These are phyloP conservation scores for Glossophaga mutica DNA, from an alignment of 2,797 vertebrate species.

Conservation along the genomic window DNA sequence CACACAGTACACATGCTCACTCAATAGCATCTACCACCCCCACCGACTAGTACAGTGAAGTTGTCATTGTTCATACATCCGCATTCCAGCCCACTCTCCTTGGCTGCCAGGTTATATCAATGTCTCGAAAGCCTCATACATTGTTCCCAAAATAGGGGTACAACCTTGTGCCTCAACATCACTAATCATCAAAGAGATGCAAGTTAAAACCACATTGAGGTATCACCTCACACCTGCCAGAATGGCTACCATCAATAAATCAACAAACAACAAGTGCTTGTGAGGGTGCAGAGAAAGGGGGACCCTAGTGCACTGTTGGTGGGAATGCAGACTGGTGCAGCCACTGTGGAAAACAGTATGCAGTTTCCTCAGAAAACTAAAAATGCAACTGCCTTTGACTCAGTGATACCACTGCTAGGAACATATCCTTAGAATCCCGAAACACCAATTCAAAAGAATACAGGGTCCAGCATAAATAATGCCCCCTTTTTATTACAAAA, in stretches of 20 bases:
- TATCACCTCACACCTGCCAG: neutral
- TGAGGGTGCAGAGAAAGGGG: neutral
- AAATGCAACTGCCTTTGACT: neutral
- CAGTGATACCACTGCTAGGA: neutral
- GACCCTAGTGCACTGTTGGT: neutral
- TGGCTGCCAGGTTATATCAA: neutral
- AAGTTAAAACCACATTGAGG: neutral
- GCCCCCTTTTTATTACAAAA: too few species aligned
- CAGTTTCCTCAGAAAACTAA: neutral
- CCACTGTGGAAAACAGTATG: neutral
- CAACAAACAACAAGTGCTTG: neutral
- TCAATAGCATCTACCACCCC: neutral
- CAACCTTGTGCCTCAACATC: neutral
- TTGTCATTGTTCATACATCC: neutral
- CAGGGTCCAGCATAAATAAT: too few species aligned
- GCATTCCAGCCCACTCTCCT: neutral
- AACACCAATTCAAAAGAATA: neutral
- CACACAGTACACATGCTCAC: neutral
- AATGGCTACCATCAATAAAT: neutral
- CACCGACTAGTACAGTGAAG: neutral
- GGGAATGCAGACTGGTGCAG: neutral
- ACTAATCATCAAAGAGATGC: neutral
- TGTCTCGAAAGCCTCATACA: neutral
- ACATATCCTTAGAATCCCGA: neutral
- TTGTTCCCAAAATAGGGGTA: constrained; percentile 6